Base-by-base conservation (phyloP, 1,140 invertebrate genomes). In the Leptinotarsa texana region DNA sequence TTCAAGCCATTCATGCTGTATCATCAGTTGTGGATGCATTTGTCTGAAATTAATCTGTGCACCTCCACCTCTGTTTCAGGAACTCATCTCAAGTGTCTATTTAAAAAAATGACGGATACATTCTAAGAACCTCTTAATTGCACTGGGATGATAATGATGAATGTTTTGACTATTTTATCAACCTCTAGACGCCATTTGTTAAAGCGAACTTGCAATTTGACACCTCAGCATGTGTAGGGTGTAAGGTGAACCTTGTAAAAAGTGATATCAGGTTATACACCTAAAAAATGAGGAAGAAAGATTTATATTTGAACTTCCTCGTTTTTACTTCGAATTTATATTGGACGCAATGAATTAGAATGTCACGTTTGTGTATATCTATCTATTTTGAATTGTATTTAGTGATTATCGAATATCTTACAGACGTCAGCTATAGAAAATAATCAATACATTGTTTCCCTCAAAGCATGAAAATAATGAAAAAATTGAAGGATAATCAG, bases 151-250 rank as follows among this genome's bases (percentile, higher is more conserved):
- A 57, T 57, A 57, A 57, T 57, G 51, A 57, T 57, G 51, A 15
- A 15, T 57, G 51, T 57, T 57, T 57, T 57, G 51, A 18, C 51
- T 57, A 18, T 57, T 18, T 57, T 57, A 57, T 57, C 51, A 57
- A 57, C 17, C 51, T 57, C 51, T 57, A 15, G 51, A 57, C 51
- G 51, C 51, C 51, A 17, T 57, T 57, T 18, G 51, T 42, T 42
- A 42, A 11, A 42, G 33, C 33, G 33, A 42, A 42, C 33, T 42
- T 57, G 51, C 51, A 57, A 57, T 57, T 57, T 18, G 51, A 57
- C 51, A 57, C 51, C 51, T 57, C n/a, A 57, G n/a, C 51, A 57
- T 57, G 51, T 57, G 51, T 57, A 57, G 51, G 51, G 51, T 57
- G 51, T 57, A 57, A 57, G 51, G n/a, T 57, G n/a, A 57, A 17